Base-by-base conservation (phyloP, 92 coral and sea anemone genomes). In the Palythoa grandis region DNA sequence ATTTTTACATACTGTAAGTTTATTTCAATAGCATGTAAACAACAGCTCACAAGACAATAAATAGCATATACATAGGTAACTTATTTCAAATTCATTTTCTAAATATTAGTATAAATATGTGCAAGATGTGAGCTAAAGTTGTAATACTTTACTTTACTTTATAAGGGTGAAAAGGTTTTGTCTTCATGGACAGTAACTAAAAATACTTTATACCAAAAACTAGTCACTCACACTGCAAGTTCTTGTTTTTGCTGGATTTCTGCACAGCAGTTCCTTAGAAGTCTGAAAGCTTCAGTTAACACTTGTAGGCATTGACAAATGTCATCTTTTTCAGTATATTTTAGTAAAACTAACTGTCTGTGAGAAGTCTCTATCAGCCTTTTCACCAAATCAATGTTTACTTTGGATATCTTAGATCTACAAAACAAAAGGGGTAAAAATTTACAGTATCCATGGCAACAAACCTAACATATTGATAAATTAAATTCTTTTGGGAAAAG, bases 181-280 rank as follows among this genome's bases (percentile, higher is more conserved):
- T 57, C 16, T n/a, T 22, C 5, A n/a, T 7, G 23, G 69, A 58
- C 3, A 6, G 19, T 20, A 8, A 19, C 20, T 19, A n/a, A 19
- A 58, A 63, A n/a, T 63, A 17, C 9, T 19, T n/a, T 19, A 4
- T 25, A 63, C 9, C 69, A 63, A 72, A 3, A 56, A 23, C 1
- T 29, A 37, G 7, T 11, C 11, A 90, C 93, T 86, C 68, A 96
- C 98, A 91, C 72, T 50, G 92, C 63, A 25, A 54, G 76, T 66
- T 84, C 90, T 78, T 96, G 98, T 78, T 92, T 92, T 52, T 84
- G 85, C 37, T 89, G 79, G 37, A 83, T 90, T 56, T 88, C 95
- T 37, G 91, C 98, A 82, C 96, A 91, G 83, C 98, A 86, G 82
- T 96, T 96, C 52, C 98, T 91, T 60, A 96, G 91, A 69, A 96